These are phyloP conservation scores for Epizoanthus stellaris DNA, from an alignment of 92 coral and sea anemone genomes.

Conservation along the genomic window DNA sequence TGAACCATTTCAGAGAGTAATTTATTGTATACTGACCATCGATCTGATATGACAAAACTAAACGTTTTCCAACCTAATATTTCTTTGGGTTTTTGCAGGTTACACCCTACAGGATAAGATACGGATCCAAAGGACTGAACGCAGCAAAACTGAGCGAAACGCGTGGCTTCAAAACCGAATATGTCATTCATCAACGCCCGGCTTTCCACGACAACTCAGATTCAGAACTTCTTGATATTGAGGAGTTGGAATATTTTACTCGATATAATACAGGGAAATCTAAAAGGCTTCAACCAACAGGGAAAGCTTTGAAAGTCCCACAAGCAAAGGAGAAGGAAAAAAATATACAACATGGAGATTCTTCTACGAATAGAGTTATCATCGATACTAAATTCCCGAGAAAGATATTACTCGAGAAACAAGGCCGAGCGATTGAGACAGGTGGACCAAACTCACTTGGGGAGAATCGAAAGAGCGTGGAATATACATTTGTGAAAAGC, in stretches of 20 bases:
- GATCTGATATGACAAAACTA: background rate
- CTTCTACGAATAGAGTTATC: background rate
- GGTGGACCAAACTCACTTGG: background rate
- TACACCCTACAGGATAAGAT: background rate
- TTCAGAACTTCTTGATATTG: background rate
- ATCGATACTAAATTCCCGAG: background rate
- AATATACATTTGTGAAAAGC: conserved; percentile 14
- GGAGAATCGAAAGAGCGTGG: conserved; percentile 5
- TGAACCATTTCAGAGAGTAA: background rate
- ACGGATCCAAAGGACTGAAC: background rate
- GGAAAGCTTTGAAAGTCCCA: background rate
- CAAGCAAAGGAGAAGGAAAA: background rate
- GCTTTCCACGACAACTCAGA: background rate
- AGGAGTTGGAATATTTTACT: background rate
- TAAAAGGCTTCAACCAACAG: background rate
- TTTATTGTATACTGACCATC: background rate
- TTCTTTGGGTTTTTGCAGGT: conserved; percentile 5
- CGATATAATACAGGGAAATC: background rate
- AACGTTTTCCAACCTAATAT: background rate
- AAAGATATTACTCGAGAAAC: background rate
- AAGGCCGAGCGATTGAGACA: background rate
- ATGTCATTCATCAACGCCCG: background rate
- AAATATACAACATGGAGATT: background rate
- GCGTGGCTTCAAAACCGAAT: background rate
- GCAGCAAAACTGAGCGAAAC: background rate